These are phyloP conservation scores for Chrysaora quinquecirrha DNA, from an alignment of 30 jellyfish, hydroid and myxozoan genomes.

Conservation along the genomic window DNA sequence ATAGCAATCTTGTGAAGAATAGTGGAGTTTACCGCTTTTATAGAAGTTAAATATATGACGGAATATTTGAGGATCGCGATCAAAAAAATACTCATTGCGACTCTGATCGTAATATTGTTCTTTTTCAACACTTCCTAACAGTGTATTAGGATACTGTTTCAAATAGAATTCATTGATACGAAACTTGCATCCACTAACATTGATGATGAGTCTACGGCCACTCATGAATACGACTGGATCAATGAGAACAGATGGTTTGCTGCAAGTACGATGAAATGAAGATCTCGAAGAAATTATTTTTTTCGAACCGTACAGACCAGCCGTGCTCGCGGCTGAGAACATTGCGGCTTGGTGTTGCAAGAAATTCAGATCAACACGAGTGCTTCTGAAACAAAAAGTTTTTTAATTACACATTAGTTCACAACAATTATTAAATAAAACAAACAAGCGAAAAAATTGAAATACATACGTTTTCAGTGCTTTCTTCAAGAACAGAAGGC, in stretches of 20 bases:
- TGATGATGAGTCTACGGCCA: slow-evolving; percentile 76
- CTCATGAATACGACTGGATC: slow-evolving; percentile 83
- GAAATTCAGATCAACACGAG: too few relatives aligned
- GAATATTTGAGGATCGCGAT: slow-evolving; percentile 94
- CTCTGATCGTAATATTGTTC: slow-evolving; percentile 69
- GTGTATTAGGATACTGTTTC: slow-evolving; percentile 92
- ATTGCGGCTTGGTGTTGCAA: too few relatives aligned
- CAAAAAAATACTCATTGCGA: slow-evolving; percentile 91
- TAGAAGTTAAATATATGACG: slow-evolving; percentile 87
- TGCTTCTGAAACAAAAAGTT: too few relatives aligned
- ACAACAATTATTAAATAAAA: too few relatives aligned
- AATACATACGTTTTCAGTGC: too few relatives aligned
- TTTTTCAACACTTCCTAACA: slow-evolving; percentile 83
- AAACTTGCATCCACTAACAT: slow-evolving; percentile 93
- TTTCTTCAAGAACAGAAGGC: too few relatives aligned
- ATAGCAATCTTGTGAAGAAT: slow-evolving; percentile 83
- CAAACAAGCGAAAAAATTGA: too few relatives aligned
- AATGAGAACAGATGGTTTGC: slow-evolving; percentile 78
- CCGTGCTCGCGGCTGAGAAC: slow-evolving; percentile 44
- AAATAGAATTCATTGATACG: slow-evolving; percentile 81
- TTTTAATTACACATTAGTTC: too few relatives aligned
- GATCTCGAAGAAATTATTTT: slow-evolving; percentile 21
- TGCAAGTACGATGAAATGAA: slow-evolving; percentile 62
- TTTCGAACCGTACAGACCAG: slow-evolving; percentile 50
- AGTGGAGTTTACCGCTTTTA: slow-evolving; percentile 93